Percentiles rank a stretch among this genome's conserved stretches.
Evolutionary conservation across 1,140 invertebrate genomes (phyloP).

Genomic region (Caenorhabditis briggsae): DNA sequence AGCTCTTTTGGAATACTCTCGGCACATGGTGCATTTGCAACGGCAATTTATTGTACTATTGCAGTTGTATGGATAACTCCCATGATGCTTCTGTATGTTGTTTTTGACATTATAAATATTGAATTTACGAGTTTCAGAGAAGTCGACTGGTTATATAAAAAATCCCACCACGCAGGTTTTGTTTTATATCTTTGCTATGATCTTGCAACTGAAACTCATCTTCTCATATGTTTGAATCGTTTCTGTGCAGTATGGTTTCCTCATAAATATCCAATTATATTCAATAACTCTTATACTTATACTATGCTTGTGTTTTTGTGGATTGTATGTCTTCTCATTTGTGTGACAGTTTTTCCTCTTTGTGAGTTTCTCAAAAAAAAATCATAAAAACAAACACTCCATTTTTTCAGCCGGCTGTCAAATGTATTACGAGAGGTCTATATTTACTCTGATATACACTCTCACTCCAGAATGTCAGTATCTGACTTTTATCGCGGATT

Average conservation of each 20-base stretch:
- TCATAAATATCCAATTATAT: not conserved
- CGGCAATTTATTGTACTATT: slow-evolving; percentile 2
- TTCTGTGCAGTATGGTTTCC: slow-evolving; percentile 29
- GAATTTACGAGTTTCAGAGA: no score
- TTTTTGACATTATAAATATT: no score
- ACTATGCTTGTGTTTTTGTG: not conserved
- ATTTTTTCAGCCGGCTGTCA: slow-evolving; percentile 15
- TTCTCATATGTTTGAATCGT: slow-evolving; percentile 11
- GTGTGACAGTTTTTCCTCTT: not conserved
- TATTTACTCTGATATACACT: not conserved
- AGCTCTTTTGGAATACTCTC: slow-evolving; percentile 29
- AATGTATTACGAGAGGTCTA: slow-evolving; percentile 5
- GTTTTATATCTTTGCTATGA: slow-evolving; percentile 12
- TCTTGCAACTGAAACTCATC: slow-evolving; percentile 18
- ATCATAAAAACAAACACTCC: not conserved
- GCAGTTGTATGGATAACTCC: not conserved
- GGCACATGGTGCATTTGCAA: slow-evolving; percentile 1
- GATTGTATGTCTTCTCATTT: not conserved
- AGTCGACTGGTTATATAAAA: not conserved
- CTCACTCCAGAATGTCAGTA: not conserved
- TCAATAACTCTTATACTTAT: not conserved
- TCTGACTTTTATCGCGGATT: not conserved
- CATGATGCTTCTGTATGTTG: not conserved
- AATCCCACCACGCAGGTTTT: not conserved
- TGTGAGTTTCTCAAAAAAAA: not conserved